Conservation (phyloP, 2,113 vertebrate genomes). For the Patagioenas fasciata region DNA sequence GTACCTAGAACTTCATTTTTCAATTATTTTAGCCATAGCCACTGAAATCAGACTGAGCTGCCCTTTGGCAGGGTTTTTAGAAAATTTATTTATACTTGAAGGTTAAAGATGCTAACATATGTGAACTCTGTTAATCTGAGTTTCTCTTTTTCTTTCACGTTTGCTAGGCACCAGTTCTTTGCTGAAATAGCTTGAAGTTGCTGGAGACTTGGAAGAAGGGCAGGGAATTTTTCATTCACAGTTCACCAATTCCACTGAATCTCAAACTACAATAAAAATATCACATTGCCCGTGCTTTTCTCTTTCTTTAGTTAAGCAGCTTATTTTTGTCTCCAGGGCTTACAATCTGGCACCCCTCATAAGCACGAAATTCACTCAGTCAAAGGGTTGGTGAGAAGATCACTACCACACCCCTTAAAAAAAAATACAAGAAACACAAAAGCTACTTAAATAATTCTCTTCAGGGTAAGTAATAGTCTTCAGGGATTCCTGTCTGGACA, state of each 20-base stretch:
- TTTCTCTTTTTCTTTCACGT: not conserved
- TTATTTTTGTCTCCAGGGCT: slow-evolving; percentile 39
- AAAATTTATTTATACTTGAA: not conserved
- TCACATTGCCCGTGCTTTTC: not conserved
- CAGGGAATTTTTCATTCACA: not conserved
- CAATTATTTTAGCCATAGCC: not conserved
- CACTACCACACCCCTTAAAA: not conserved
- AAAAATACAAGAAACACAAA: slow-evolving; percentile 32
- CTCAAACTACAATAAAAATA: not conserved
- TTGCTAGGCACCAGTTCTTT: not conserved
- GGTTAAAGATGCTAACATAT: not conserved
- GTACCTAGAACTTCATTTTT: not conserved
- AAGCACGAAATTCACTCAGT: slow-evolving; percentile 23
- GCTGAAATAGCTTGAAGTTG: not conserved
- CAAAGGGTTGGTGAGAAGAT: slow-evolving; percentile 30
- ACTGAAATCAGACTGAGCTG: not conserved
- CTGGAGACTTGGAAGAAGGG: not conserved
- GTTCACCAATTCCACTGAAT: not conserved
- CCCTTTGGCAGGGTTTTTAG: not conserved
- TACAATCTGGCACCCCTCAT: slow-evolving; percentile 35
- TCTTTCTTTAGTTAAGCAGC: slow-evolving; percentile 20
- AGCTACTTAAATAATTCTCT: slow-evolving; percentile 54
- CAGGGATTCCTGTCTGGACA: slow-evolving; percentile 47
- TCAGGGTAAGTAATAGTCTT: slow-evolving; percentile 32
- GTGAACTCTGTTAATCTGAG: not conserved